Percentiles rank a stretch among this genome's conserved stretches.
Conservation (phyloP, 2,888 invertebrate genomes). For the Brachyptera putata region DNA sequence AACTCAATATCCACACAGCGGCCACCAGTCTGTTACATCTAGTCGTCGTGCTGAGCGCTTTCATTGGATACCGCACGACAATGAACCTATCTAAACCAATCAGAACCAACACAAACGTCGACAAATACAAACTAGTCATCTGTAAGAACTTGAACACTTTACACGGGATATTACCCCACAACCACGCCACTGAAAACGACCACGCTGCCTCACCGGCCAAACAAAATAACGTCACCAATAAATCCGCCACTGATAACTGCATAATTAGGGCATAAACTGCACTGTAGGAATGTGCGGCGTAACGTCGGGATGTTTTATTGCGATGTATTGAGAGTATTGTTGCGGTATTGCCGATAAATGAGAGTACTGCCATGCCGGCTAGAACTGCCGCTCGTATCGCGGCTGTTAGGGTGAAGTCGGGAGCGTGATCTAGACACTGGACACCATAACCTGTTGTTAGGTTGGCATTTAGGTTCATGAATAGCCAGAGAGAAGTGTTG, state of each 20-base stretch:
- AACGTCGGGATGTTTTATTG: constrained; percentile 36
- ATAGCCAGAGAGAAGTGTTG: constrained; percentile 4
- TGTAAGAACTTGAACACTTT: constrained; percentile 77
- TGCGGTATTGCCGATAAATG: constrained; percentile 68
- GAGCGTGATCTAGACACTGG: constrained; percentile 57
- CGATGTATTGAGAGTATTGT: constrained; percentile 66
- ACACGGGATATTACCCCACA: constrained; percentile 70
- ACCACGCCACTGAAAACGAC: constrained; percentile 77
- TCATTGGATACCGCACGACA: constrained; percentile 77
- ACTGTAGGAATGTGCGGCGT: constrained; percentile 59
- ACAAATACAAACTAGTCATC: constrained; percentile 76
- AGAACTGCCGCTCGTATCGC: constrained; percentile 64
- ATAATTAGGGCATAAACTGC: constrained; percentile 73
- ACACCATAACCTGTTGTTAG: constrained; percentile 6
- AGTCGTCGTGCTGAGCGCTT: constrained; percentile 58
- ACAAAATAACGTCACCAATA: constrained; percentile 76
- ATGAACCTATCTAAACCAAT: constrained; percentile 80
- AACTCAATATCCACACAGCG: constrained; percentile 67
- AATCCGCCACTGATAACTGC: constrained; percentile 77
- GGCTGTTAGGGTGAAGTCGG: constrained; percentile 58
- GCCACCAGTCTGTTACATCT: constrained; percentile 64
- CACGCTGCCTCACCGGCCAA: constrained; percentile 76
- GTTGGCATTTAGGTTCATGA: constrained; percentile 6
- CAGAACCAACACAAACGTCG: constrained; percentile 75
- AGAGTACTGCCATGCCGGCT: constrained; percentile 64